Base-by-base conservation (phyloP, 2,888 invertebrate genomes). In the Incurvaria masculella region DNA sequence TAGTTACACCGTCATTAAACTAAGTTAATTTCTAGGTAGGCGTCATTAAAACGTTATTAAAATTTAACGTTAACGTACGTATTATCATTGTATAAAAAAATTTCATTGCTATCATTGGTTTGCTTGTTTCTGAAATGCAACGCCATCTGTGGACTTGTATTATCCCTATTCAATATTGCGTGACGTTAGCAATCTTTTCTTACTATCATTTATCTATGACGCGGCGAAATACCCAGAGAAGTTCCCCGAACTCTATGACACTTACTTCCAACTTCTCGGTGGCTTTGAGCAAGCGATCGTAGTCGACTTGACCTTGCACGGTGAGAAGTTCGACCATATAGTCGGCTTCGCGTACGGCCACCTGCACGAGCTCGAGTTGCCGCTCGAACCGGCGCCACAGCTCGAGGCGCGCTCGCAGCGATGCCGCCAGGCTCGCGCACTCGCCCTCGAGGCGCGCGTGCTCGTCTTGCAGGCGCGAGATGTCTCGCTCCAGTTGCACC, bases 301-400 rank as follows among this genome's bases (percentile, higher is more conserved):
- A 92, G 65, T 93, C 91, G 16, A 92, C 89, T 52, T 88, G 87
- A 1, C 91, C 91, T 62, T 92, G 91, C 0, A 92, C 88, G 1
- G 89, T 89, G 14, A 92, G 76, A 50, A 92, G 72, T 55, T 92
- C 91, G 76, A 91, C 89, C 91, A 92, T 91, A 59, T 91, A 92
- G 64, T 92, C 91, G 0, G 91, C 89, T 59, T 92, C 91, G 48
- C 90, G 84, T 0, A 91, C 90, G 0, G 89, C 90, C 45, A 89
- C 87, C 53, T 91, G 89, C 11, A 92, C 90, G 63, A 86, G 61
- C 57, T 92, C 91, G 55, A 92, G 66, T 57, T 91, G 89, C 2
- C 83, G 74, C 61, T 91, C 91, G 63, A 89, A 91, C 20, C 89
- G 74, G 48, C 85, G 79, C 92, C 92, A 93, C 20, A 92, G 69